Base-by-base conservation (phyloP, 2,113 vertebrate species). In the Nibea coibor region DNA sequence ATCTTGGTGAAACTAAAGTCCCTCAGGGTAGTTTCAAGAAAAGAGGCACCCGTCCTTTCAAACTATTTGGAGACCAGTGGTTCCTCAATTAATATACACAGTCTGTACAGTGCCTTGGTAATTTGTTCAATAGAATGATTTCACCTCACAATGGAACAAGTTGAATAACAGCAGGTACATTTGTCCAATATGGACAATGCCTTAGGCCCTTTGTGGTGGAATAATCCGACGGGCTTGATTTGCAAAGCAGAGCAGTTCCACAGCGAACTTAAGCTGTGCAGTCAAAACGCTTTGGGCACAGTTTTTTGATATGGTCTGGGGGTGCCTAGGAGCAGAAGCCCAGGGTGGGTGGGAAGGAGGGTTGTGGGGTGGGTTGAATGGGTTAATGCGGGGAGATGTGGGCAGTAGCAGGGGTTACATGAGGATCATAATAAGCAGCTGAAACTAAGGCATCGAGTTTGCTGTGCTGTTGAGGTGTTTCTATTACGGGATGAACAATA, bases 221-320 rank as follows among this genome's bases (percentile, higher is more conserved):
- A 65, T 61, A 28, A 42, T 61, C 15, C 3, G 6, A 15, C 19
- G 19, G 43, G 28, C 69, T 69, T 51, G 6, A 69, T 58, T 51
- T 58, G 48, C 26, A 42, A 66, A 68, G 45, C 63, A 67, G 19
- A 74, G 35, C 24, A 24, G 56, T 58, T 17, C 11, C 48, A 62
- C 15, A 2, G 14, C 53, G 39, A 35, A 66, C 35, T 59, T 24
- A 22, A 39, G 20, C 4, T 66, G 24, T 66, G 15, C 4, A 50
- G 14, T 65, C 22, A 4, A 47, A 47, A 26, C 15, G 42, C n/a
- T 65, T 47, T 24, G 42, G 42, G 63, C n/a, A 45, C 12, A 9
- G 3, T 4, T 62, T 62, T 35, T 35, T 35, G 35, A n/a, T 14
- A 22, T 47, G 63, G 42, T 47, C 3, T 16, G 39, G n/a, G 51